Percentiles rank a stretch among this genome's conserved stretches.
phyloP scores from a whole-genome alignment of 1,140 invertebrate genomes.

The Drosophila nigrodunni region DNA sequence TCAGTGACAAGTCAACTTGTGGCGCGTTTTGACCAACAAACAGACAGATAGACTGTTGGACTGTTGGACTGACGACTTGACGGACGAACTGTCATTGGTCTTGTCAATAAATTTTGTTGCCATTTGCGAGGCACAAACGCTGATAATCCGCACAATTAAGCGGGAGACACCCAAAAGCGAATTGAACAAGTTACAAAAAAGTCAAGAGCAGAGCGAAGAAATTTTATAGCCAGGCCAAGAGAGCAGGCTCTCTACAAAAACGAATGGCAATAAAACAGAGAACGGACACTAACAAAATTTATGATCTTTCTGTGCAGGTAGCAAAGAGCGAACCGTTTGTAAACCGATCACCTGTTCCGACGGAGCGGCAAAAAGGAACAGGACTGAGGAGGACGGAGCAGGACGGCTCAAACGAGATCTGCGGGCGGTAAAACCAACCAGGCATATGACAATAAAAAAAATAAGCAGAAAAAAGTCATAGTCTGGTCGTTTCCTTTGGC shows the following conservation, averaged over 20 bases:
- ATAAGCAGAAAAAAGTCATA: constrained; percentile 31
- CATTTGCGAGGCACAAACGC: not conserved
- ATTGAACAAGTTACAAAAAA: constrained; percentile 46
- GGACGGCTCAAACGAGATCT: constrained; percentile 8
- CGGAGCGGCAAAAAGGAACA: constrained; percentile 9
- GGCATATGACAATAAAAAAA: constrained; percentile 29
- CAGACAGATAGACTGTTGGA: constrained; percentile 29
- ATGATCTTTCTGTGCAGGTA: constrained; percentile 71
- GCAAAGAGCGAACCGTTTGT: constrained; percentile 63
- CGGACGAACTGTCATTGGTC: constrained; percentile 56
- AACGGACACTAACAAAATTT: constrained; percentile 77
- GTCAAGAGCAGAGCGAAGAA: constrained; percentile 47
- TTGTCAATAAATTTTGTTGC: constrained; percentile 76
- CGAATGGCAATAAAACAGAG: constrained; percentile 42
- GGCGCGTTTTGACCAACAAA: constrained; percentile 37
- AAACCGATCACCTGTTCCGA: constrained; percentile 75
- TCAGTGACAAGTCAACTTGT: constrained; percentile 72
- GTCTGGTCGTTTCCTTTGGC: constrained; percentile 40
- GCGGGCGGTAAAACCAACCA: constrained; percentile 37
- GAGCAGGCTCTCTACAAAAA: not conserved
- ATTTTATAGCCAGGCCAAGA: constrained; percentile 63
- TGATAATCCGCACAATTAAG: constrained; percentile 81
- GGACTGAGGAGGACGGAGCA: not conserved
- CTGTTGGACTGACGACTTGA: not conserved
- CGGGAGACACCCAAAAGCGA: constrained; percentile 55